These are phyloP conservation scores for Enteromius afrohamiltoni DNA, from an alignment of 2,797 vertebrate species.

Conservation along the genomic window DNA sequence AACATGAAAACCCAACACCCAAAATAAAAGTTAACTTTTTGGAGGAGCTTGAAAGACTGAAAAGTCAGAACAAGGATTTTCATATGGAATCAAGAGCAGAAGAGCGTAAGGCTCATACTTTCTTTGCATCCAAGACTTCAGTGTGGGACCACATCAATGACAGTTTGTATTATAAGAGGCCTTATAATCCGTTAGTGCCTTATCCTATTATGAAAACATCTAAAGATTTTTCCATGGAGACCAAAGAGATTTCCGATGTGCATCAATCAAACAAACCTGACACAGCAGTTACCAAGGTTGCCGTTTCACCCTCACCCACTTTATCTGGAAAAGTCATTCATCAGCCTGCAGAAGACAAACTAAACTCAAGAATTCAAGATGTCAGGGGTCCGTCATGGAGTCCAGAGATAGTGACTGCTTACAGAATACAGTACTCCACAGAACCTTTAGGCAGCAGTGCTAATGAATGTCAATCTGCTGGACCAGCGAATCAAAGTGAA, in stretches of 20 bases:
- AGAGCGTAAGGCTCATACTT: conserved; percentile 25
- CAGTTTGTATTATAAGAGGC: conserved; percentile 47
- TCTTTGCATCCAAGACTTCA: conserved; percentile 56
- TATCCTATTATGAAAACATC: conserved; percentile 13
- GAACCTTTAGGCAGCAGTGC: conserved; percentile 17
- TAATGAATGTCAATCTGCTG: conserved; percentile 17
- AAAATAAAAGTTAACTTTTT: neutral
- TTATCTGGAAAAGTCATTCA: conserved; percentile 14
- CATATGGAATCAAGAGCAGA: conserved; percentile 1
- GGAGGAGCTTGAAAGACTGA: conserved; percentile 26
- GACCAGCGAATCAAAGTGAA: neutral
- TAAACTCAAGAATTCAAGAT: conserved; percentile 26
- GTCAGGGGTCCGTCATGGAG: neutral
- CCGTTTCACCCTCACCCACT: neutral
- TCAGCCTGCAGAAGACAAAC: conserved; percentile 6
- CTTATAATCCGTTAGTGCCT: conserved; percentile 16
- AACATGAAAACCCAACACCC: neutral
- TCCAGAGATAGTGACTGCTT: conserved; percentile 40
- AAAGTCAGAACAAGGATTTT: neutral
- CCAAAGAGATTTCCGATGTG: conserved; percentile 4
- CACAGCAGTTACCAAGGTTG: neutral
- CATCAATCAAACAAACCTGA: conserved; percentile 28
- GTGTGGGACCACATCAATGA: conserved; percentile 64
- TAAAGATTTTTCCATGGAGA: conserved; percentile 21
- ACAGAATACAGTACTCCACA: conserved; percentile 10